A percentile compares a stretch with the other conserved stretches of the same genome.
These are phyloP conservation scores for Cinara cedri DNA, from an alignment of 2,888 invertebrate genomes.

Conservation along the genomic window DNA sequence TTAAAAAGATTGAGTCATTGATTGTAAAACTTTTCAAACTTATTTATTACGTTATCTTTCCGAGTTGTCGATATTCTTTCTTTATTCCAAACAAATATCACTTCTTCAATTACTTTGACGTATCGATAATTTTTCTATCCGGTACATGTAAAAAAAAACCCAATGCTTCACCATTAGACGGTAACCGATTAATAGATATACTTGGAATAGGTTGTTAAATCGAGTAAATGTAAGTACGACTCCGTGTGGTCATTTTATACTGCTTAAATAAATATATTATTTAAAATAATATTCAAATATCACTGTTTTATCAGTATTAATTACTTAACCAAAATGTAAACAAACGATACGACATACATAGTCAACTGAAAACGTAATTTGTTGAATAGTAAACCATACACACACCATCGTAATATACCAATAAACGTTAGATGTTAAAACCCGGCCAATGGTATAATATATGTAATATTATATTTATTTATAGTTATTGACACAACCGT, in stretches of 20 bases:
- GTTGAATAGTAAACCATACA: not conserved
- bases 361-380: not conserved
- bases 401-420: not conserved
- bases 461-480: not conserved
- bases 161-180: not conserved
- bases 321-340: not conserved
- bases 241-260: not conserved
- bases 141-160: not conserved
- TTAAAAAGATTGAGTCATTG: not conserved
- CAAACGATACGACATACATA: not conserved
- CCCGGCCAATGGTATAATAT: too few species aligned
- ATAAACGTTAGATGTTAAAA: not conserved
- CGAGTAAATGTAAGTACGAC: not conserved
- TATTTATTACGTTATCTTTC: not conserved
- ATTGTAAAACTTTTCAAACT: not conserved
- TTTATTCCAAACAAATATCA: not conserved
- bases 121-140: not conserved
- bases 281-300: not conserved
- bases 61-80: not conserved
- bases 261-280: not conserved
- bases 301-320: too few species aligned
- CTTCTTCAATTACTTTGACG: not conserved
- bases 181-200: too few species aligned
- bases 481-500: not conserved
- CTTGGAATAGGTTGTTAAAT: not conserved